Percentiles rank a stretch among this genome's conserved stretches.
Conservation (phyloP, 1,140 invertebrate species). For the Glossosoma conforme region DNA sequence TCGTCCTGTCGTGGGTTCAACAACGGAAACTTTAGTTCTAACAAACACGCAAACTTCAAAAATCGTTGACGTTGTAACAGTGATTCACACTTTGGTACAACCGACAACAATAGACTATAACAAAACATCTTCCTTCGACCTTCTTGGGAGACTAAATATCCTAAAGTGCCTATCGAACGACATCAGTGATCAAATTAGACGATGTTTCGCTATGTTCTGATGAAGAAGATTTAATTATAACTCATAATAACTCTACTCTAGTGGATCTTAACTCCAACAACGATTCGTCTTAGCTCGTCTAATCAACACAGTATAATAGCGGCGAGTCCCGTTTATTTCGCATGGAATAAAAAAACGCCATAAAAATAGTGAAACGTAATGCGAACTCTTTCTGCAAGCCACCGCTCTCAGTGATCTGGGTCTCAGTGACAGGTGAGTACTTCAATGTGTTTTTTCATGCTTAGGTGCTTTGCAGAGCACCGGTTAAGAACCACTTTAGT, state of each 20-base stretch:
- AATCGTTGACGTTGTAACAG: constrained; percentile 71
- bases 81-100: constrained; percentile 66
- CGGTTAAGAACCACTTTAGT: no score
- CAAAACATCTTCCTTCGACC: constrained; percentile 48
- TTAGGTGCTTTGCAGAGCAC: no score
- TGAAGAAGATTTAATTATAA: constrained; percentile 46
- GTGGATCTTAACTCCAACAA: constrained; percentile 43
- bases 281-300: no score
- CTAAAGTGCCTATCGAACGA: constrained; percentile 38
- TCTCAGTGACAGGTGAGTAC: no score
- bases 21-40: constrained; percentile 65
- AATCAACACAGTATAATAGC: no score
- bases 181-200: constrained; percentile 37
- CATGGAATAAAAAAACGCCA: no score
- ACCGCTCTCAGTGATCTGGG: no score
- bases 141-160: constrained; percentile 31
- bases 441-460: no score
- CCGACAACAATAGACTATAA: constrained; percentile 73
- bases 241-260: constrained; percentile 40
- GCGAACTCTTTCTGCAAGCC: no score
- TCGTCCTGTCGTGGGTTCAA: constrained; percentile 61
- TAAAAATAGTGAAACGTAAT: no score
- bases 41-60: constrained; percentile 74
- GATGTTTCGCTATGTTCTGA: constrained; percentile 46
- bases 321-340: no score